These are phyloP conservation scores for Pituophis catenifer DNA, from an alignment of 2,113 vertebrate genomes.

Conservation along the genomic window DNA sequence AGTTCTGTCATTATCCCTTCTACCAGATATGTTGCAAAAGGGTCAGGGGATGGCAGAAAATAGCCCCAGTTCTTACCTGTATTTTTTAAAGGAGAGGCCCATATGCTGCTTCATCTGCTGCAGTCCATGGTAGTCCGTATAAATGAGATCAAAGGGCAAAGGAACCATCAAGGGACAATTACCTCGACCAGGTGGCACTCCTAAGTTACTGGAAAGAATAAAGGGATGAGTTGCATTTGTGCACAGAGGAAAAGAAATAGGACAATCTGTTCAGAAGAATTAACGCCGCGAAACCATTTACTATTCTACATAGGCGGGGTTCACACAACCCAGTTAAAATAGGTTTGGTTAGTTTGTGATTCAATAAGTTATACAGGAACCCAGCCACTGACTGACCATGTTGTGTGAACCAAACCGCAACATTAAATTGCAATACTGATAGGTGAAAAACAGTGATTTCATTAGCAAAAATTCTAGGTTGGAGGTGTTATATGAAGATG, in stretches of 20 bases:
- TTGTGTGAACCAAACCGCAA: not conserved
- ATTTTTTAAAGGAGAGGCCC: slow-evolving; percentile 93
- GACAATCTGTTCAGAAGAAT: not conserved
- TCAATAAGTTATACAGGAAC: not conserved
- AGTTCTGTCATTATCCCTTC: not conserved
- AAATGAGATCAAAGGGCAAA: slow-evolving; percentile 93
- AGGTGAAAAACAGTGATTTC: not conserved
- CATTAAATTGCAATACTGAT: not conserved
- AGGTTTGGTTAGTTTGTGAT: not conserved
- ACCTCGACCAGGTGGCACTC: slow-evolving; percentile 93
- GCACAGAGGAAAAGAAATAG: not conserved
- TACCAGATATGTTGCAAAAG: not conserved
- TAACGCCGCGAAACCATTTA: not conserved
- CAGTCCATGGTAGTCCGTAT: slow-evolving; percentile 95
- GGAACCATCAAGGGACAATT: slow-evolving; percentile 90
- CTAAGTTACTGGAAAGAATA: slow-evolving; percentile 80
- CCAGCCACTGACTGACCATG: not conserved
- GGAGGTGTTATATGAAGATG: not conserved
- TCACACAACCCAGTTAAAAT: not conserved
- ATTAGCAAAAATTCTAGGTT: not conserved
- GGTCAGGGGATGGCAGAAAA: not conserved
- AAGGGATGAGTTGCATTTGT: slow-evolving; percentile 48
- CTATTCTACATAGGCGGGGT: not conserved
- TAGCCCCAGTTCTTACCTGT: slow-evolving; percentile 80
- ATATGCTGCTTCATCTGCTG: slow-evolving; percentile 98